Percentiles rank a stretch among this genome's conserved stretches.
Evolutionary conservation across 2,797 vertebrate genomes (phyloP).

Genomic region (Mergus octosetaceus): DNA sequence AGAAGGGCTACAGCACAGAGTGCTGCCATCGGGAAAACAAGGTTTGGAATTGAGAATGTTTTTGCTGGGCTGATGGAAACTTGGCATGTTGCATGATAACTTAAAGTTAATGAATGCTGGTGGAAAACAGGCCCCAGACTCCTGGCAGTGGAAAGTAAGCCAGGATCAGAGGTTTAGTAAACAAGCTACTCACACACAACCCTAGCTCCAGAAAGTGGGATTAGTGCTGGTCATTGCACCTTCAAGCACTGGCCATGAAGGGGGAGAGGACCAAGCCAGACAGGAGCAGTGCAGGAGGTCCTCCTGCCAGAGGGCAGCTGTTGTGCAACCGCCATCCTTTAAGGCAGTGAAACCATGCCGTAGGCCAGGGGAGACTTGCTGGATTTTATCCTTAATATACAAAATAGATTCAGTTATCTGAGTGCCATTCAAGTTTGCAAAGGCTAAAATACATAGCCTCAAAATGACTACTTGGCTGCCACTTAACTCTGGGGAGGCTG

Average conservation of each 20-base stretch:
- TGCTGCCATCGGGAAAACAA: conserved; percentile 13
- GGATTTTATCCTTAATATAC: not conserved
- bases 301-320: not conserved
- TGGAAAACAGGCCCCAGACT: conserved; percentile 53
- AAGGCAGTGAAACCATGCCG: not conserved
- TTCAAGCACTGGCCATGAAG: not conserved
- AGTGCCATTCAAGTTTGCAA: not conserved
- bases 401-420: not conserved
- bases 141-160: conserved; percentile 21
- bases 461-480: not conserved
- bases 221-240: not conserved
- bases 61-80: conserved; percentile 58
- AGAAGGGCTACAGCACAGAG: not conserved
- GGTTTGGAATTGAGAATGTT: conserved; percentile 53
- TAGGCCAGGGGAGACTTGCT: not conserved
- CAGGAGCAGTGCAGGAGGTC: not conserved
- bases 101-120: conserved; percentile 46
- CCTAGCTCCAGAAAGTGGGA: not conserved
- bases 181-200: conserved; percentile 14
- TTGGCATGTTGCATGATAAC: conserved; percentile 32
- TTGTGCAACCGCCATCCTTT: not conserved
- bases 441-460: not conserved
- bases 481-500: not conserved
- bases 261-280: not conserved
- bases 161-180: conserved; percentile 17